phyloP scores from a whole-genome alignment of 2,797 vertebrate genomes.

The Rousettus madagascariensis region DNA sequence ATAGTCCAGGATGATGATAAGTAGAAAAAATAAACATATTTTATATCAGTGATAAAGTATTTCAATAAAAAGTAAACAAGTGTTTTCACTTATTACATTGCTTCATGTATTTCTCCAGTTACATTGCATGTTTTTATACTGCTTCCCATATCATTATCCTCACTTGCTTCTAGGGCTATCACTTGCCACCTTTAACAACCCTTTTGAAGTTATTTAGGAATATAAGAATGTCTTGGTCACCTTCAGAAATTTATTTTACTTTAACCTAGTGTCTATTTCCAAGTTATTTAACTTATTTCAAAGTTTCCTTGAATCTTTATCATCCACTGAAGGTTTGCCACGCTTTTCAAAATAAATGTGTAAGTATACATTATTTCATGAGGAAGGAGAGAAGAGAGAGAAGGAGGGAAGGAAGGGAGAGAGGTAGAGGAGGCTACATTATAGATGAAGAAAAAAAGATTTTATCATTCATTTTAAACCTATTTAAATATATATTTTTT shows the following conservation, averaged over 20 bases:
- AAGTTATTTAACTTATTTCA: not conserved
- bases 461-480: not conserved
- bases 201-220: not conserved
- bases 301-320: not conserved
- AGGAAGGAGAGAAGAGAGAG: not conserved
- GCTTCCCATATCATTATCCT: not conserved
- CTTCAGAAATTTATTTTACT: conserved; percentile 10
- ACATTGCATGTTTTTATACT: not conserved
- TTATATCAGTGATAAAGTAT: not conserved
- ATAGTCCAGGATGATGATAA: not conserved
- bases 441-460: not conserved
- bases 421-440: not conserved
- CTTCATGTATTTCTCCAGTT: not conserved
- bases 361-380: not conserved
- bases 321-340: not conserved
- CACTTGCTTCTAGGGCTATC: not conserved
- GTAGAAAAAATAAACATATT: not conserved
- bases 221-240: not conserved
- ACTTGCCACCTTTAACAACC: not conserved
- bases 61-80: not conserved
- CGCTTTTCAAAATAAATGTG: not conserved
- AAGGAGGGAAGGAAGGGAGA: too few species aligned
- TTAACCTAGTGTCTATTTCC: not conserved
- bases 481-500: not conserved
- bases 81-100: not conserved